Percentiles rank a stretch among this genome's conserved stretches.
These are phyloP conservation scores for Bolinopsis microptera DNA, from an alignment of 37 sponge, comb jelly and placozoan genomes.

Conservation along the genomic window DNA sequence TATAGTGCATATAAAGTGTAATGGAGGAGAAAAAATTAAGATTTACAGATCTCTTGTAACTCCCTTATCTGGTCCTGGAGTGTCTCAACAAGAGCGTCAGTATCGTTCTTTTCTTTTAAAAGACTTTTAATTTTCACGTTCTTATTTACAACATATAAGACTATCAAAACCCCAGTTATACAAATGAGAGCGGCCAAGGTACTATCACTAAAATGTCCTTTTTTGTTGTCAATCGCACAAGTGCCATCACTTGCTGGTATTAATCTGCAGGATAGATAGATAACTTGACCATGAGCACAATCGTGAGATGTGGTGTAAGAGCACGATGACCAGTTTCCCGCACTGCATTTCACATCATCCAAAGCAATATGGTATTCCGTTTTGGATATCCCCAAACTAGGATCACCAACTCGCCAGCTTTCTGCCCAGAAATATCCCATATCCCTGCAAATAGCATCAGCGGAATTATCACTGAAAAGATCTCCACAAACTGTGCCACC, in stretches of 20 bases:
- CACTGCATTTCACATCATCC: neutral
- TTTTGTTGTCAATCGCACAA: too few relatives aligned
- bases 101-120: neutral
- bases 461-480: neutral
- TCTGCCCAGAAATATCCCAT: neutral
- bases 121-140: neutral
- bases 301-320: neutral
- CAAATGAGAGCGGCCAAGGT: too few relatives aligned
- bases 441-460: neutral
- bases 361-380: neutral
- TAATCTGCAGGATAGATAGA: neutral
- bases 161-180: too few relatives aligned
- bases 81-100: neutral
- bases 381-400: too few relatives aligned
- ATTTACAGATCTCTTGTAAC: too few relatives aligned
- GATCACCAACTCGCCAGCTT: neutral
- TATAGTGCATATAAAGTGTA: too few relatives aligned
- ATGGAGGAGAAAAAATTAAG: too few relatives aligned
- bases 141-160: too few relatives aligned
- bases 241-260: too few relatives aligned
- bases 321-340: neutral
- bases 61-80: neutral
- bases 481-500: neutral
- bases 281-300: neutral
- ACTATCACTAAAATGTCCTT: too few relatives aligned